Evolutionary conservation across 2,888 invertebrate species (phyloP).

Genomic region (Morinoia aosen): DNA sequence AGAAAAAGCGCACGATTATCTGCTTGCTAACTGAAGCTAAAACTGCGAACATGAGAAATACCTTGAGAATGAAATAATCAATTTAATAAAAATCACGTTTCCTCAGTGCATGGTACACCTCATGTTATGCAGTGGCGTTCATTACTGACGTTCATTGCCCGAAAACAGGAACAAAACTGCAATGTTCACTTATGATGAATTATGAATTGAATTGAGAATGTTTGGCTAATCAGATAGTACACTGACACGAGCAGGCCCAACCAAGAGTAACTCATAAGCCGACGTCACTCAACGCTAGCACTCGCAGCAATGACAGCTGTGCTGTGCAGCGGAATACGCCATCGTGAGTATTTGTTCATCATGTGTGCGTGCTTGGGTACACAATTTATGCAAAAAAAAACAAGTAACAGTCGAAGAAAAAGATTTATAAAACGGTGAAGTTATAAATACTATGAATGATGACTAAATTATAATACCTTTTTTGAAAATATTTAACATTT

Average conservation of each 20-base stretch:
- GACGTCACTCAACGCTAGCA: too few species aligned
- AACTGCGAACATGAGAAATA: not conserved
- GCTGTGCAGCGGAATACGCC: not conserved
- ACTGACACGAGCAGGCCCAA: not conserved
- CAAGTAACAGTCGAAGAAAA: too few species aligned
- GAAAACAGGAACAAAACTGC: not conserved
- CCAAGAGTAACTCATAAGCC: too few species aligned
- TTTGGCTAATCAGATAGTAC: not conserved
- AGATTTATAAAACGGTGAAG: too few species aligned
- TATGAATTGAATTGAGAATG: not conserved
- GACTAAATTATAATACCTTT: too few species aligned
- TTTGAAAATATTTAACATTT: too few species aligned
- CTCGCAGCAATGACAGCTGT: not conserved
- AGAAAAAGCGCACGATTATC: not conserved
- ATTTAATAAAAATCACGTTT: not conserved
- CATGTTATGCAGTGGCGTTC: not conserved
- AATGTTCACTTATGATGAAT: not conserved
- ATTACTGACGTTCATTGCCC: not conserved
- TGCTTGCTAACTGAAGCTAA: not conserved
- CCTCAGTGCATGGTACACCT: not conserved
- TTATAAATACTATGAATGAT: too few species aligned
- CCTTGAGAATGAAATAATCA: not conserved
- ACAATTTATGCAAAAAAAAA: not conserved
- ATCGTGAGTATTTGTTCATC: not conserved
- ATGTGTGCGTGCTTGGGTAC: not conserved